Base-by-base conservation (phyloP, 2,888 invertebrate genomes). In the Caenorhabditis drosophilae region DNA sequence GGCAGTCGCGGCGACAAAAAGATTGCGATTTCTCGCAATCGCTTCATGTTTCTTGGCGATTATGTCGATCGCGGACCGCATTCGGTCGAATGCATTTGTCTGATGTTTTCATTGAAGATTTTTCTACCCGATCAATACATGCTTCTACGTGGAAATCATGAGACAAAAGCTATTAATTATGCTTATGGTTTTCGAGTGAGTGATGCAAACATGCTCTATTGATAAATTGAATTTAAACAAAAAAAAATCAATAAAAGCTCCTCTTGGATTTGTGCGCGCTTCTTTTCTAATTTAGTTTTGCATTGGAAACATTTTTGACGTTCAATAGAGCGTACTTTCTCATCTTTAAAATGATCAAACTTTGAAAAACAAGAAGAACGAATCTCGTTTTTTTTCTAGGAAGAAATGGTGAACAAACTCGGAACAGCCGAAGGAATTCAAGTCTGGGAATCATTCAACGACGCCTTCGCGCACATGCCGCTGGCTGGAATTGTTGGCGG, bases 111-210 rank as follows among this genome's bases (percentile, higher is more conserved):
- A 7, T 18, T 69, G n/a, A 69, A 48, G n/a, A 35, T 35, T 16
- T 20, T 47, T n/a, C 64, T 56, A 31, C 64, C 64, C 0, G 16
- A 6, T 0, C 44, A 46, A 16, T 70, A 60, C 31, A 26, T 53
- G 2, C 27, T 70, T n/a, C 54, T 70, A 1, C 66, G 70, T 38
- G 70, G 70, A 20, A 70, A 70, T 54, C 70, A 70, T 35, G 70
- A 70, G 41, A 67, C 59, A 1, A 44, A 54, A 18, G 40, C 54
- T 20, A 67, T 73, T 57, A 73, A 73, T 45, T 52, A 38, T 45
- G 67, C 56, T 4, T 73, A 73, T 38, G 72, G 72, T 18, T 70
- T 73, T 46, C 48, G 54, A 16, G 48, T 35, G 15, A 12, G 47
- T 44, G 7, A 4, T n/a, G n/a, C n/a, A n/a, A n/a, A n/a, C n/a